Percentiles rank a stretch among this genome's conserved stretches.
Evolutionary conservation across 2,888 invertebrate species (phyloP).

Genomic region (Fabriciana adippe): DNA sequence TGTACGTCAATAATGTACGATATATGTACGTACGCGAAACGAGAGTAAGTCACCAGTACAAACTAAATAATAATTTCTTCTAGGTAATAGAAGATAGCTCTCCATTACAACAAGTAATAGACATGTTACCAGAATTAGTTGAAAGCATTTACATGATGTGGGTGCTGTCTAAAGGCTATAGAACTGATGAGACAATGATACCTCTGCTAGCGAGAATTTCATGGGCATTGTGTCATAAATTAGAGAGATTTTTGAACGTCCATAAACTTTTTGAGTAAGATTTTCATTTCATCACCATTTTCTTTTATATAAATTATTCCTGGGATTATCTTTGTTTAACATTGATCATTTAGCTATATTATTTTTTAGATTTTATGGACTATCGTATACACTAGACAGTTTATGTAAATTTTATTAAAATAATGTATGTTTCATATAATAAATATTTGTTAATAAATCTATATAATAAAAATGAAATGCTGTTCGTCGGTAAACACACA

Average conservation of each 20-base stretch:
- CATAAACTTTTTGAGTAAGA: constrained; percentile 89
- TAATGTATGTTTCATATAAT: background rate
- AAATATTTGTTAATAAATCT: no score
- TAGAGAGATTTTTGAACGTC: constrained; percentile 86
- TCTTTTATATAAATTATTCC: no score
- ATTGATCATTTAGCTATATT: no score
- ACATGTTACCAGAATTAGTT: constrained; percentile 89
- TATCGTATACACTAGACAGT: background rate
- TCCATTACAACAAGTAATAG: constrained; percentile 87
- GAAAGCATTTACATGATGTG: constrained; percentile 94
- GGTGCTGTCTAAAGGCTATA: constrained; percentile 93
- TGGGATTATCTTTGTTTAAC: no score
- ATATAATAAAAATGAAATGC: no score
- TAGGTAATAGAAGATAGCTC: constrained; percentile 87
- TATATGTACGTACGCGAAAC: no score
- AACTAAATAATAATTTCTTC: background rate
- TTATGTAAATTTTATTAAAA: background rate
- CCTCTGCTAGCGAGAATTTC: constrained; percentile 91
- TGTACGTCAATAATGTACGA: background rate
- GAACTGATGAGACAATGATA: constrained; percentile 93
- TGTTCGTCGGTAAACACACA: no score
- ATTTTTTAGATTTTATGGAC: no score
- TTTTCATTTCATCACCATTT: constrained; percentile 2
- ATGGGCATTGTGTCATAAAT: constrained; percentile 90
- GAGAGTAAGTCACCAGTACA: background rate